Conservation (phyloP, 2,888 invertebrate species). For the Megamerina dolium region DNA sequence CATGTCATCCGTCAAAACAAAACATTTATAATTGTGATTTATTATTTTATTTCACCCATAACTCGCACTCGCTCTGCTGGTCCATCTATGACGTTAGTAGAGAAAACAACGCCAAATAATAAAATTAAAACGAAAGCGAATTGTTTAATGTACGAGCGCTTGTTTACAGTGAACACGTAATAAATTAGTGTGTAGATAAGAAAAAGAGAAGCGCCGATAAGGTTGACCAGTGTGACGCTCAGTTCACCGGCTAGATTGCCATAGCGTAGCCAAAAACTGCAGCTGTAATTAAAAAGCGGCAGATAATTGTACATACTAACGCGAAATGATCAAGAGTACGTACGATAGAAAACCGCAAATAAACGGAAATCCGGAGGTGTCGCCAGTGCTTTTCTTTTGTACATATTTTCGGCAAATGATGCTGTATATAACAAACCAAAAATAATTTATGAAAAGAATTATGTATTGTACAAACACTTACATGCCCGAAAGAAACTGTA, state of each 20-base stretch:
- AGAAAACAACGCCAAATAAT: constrained; percentile 55
- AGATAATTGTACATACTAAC: neutral
- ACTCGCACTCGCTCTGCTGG: constrained; percentile 52
- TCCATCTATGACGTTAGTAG: constrained; percentile 56
- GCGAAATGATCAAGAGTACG: constrained; percentile 40
- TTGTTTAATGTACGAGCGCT: constrained; percentile 60
- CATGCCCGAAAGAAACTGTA: constrained; percentile 82
- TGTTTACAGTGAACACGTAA: constrained; percentile 67
- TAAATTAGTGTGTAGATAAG: constrained; percentile 64
- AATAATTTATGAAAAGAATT: neutral
- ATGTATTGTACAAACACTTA: constrained; percentile 53
- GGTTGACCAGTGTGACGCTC: constrained; percentile 69
- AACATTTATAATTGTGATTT: neutral
- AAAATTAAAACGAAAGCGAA: constrained; percentile 53
- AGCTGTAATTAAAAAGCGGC: constrained; percentile 50
- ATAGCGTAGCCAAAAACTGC: constrained; percentile 74
- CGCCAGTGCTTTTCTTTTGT: constrained; percentile 67
- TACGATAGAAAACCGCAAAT: constrained; percentile 70
- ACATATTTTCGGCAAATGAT: constrained; percentile 72
- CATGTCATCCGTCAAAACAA: no score
- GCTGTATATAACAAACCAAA: constrained; percentile 46
- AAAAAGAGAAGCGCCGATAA: constrained; percentile 67
- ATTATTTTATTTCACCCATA: constrained; percentile 54
- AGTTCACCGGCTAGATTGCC: constrained; percentile 67
- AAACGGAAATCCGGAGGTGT: constrained; percentile 71